phyloP scores from a whole-genome alignment of 2,113 vertebrate genomes.

The Cacatua alba region DNA sequence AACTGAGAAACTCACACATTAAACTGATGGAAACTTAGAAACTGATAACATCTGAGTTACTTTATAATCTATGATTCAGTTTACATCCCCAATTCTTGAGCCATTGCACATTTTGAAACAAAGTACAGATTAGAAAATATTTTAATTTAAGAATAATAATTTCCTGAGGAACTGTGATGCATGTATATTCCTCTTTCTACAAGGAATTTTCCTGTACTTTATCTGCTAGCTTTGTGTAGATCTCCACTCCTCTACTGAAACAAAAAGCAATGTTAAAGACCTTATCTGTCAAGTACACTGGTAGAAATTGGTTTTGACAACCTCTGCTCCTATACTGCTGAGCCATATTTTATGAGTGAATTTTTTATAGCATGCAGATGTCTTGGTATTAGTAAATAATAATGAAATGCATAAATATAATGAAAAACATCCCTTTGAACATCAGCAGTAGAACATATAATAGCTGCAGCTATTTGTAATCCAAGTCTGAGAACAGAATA shows the following conservation, averaged over 20 bases:
- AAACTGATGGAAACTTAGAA: neutral
- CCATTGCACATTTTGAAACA: neutral
- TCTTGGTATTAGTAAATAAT: neutral
- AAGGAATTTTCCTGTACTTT: neutral
- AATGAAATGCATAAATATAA: neutral
- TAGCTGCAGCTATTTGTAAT: neutral
- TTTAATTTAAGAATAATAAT: neutral
- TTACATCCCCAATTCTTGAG: neutral
- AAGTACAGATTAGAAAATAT: neutral
- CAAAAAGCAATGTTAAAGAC: neutral
- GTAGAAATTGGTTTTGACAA: neutral
- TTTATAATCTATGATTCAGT: neutral
- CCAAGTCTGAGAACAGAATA: neutral
- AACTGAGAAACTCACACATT: neutral
- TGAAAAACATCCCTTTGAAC: neutral
- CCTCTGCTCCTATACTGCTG: neutral
- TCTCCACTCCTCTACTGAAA: neutral
- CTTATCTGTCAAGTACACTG: neutral
- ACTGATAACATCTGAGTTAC: neutral
- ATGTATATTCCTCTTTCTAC: neutral
- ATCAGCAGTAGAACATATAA: neutral
- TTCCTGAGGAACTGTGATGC: neutral
- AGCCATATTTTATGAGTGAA: neutral
- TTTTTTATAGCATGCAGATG: neutral
- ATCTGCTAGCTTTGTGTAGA: neutral